Base-by-base conservation (phyloP, 2,888 invertebrate species). In the Drosophila eohydei region DNA sequence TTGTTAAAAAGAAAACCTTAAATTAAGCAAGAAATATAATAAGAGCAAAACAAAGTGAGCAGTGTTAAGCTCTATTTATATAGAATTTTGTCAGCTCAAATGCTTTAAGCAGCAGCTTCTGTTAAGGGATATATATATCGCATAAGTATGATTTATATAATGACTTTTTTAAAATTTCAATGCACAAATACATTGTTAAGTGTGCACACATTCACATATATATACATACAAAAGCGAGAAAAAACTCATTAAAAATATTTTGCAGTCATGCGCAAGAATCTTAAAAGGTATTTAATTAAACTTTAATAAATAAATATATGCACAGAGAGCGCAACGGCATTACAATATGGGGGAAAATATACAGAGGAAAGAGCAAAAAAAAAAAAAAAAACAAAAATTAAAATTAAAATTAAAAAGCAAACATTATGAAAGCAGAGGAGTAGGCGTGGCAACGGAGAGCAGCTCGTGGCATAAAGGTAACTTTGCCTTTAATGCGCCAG, bases 221-320 rank as follows among this genome's bases (percentile, higher is more conserved):
- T n/a, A 50, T n/a, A 14, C 26, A 52, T 6, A 16, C 28, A 87
- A 83, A 80, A 71, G 83, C 71, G 68, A 71, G 28, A 48, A 85
- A 80, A 87, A 84, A 83, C 88, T 83, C 88, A 85, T 85, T 85
- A 83, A 88, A 88, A 85, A 80, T 88, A 88, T 85, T 83, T 81
- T 55, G 58, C 79, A 83, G 68, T 65, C 85, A 85, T 77, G 88
- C 79, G 82, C 72, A 81, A 74, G 72, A 78, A 81, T 84, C 74
- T 81, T 66, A 83, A 84, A 85, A 83, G 83, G 88, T 85, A 85
- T 85, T 85, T 85, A 88, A 85, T 85, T 85, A 85, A 85, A 88
- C 71, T 83, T 85, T 88, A 88, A 88, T 88, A 85, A 74, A 80
- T 71, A 76, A 80, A 80, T 80, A 77, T 65, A 74, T 65, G 63